Percentiles rank a stretch among this genome's conserved stretches.
phyloP scores from a whole-genome alignment of 2,888 invertebrate species.

The Steinernema carpocapsae region DNA sequence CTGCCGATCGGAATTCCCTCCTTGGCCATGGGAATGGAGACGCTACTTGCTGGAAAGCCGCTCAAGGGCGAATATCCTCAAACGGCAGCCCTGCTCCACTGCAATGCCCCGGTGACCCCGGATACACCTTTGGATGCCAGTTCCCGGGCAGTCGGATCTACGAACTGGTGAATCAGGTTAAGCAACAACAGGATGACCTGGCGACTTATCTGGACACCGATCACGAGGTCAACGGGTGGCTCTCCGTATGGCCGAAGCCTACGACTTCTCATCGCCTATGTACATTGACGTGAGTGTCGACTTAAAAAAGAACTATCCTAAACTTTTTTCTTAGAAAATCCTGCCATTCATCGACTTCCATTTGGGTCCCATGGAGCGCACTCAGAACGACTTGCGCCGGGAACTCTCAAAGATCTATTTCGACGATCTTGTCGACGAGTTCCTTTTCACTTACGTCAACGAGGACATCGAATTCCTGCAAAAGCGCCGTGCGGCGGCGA shows the following conservation, averaged over 20 bases:
- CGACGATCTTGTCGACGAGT: constrained; percentile 62
- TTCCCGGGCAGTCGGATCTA: constrained; percentile 65
- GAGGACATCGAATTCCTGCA: constrained; percentile 55
- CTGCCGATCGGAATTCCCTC: constrained; percentile 71
- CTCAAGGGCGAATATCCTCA: constrained; percentile 49
- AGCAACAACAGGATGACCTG: constrained; percentile 47
- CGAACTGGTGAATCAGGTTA: constrained; percentile 62
- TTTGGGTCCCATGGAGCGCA: constrained; percentile 50
- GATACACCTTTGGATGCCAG: constrained; percentile 55
- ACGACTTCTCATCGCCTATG: constrained; percentile 57
- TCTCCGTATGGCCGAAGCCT: constrained; percentile 60
- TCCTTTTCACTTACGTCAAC: constrained; percentile 58
- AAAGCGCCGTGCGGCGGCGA: constrained; percentile 46
- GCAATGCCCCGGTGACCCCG: constrained; percentile 50
- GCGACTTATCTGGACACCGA: constrained; percentile 54
- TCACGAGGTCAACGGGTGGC: constrained; percentile 65
- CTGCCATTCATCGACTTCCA: constrained; percentile 52
- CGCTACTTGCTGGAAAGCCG: constrained; percentile 52
- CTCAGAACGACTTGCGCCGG: constrained; percentile 52
- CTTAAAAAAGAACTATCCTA: too few species aligned
- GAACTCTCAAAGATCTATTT: constrained; percentile 60
- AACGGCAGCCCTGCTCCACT: constrained; percentile 55
- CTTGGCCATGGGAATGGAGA: constrained; percentile 68
- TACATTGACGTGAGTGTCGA: constrained; percentile 63
- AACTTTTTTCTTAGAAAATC: too few species aligned